These are phyloP conservation scores for Corythoichthys haematopterus DNA, from an alignment of 2,113 vertebrate species.

Conservation along the genomic window DNA sequence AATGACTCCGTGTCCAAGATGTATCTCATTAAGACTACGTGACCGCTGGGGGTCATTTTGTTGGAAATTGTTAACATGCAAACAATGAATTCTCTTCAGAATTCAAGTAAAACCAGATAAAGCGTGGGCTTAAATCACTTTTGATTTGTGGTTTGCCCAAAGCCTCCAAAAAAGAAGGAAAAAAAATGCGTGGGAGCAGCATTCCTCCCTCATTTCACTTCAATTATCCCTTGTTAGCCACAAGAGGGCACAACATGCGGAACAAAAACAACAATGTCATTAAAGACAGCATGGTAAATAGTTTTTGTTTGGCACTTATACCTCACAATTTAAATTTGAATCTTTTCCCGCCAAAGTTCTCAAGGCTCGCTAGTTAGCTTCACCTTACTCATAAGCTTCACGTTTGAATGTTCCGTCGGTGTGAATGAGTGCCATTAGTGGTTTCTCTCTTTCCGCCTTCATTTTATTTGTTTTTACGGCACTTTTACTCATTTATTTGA, in stretches of 20 bases:
- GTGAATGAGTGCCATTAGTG: no score
- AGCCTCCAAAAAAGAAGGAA: constrained; percentile 4
- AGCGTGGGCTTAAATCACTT: constrained; percentile 47
- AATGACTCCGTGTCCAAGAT: constrained; percentile 15
- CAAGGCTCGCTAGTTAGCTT: no score
- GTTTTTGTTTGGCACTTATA: neutral
- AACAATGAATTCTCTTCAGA: constrained; percentile 32
- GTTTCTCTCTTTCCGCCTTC: no score
- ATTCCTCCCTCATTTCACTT: neutral
- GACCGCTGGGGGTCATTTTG: constrained; percentile 33
- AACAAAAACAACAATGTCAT: constrained; percentile 5
- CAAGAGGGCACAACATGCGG: constrained; percentile 55
- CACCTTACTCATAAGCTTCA: no score
- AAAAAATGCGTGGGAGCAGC: constrained; percentile 39
- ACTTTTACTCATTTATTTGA: no score
- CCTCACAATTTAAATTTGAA: neutral
- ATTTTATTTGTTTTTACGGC: no score
- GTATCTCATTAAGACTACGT: constrained; percentile 37
- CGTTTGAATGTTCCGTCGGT: no score
- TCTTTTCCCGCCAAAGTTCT: neutral
- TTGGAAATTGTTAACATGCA: constrained; percentile 33
- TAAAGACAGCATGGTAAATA: neutral
- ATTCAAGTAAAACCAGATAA: constrained; percentile 15
- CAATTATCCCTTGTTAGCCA: constrained; percentile 31
- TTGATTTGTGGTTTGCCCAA: constrained; percentile 24